Base-by-base conservation (phyloP, 2,113 vertebrate genomes). In the Strigops habroptila region DNA sequence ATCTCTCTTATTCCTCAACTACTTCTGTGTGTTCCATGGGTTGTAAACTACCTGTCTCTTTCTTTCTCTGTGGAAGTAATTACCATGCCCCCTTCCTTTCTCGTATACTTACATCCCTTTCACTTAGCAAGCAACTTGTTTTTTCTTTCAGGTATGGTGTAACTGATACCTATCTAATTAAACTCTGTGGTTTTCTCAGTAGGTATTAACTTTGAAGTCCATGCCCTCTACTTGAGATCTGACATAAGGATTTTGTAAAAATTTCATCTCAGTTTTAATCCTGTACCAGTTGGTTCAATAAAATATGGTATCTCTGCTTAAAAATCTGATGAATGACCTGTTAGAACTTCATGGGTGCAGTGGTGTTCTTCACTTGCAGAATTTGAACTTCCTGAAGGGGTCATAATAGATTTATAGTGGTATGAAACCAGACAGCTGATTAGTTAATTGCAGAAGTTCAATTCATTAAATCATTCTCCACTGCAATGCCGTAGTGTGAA, bases 171-270 rank as follows among this genome's bases (percentile, higher is more conserved):
- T 25, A 16, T 18, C 35, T 80, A 25, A 70, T 88, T 82, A 57
- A 88, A 23, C 41, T 83, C 17, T 10, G 28, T 19, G 2, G 19
- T 92, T 88, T 90, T 77, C 49, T 59, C 53, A 44, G 9, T 48
- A 68, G 13, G 4, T 65, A 18, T 63, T 57, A 30, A 46, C n/a
- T 79, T 63, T 9, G 39, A 79, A 91, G 39, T 63, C 15, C 63
- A 8, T 71, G 9, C 21, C 10, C 27, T 41, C 14, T 67, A 12
- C 43, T 55, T 79, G 48, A 33, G 18, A 48, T 86, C 59, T 62
- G 30, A 77, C 6, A 12, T 3, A 12, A 41, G 31, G 14, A 43
- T 83, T 83, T 82, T 0, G 0, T 69, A 37, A 55, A 41, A 49
- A 27, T 55, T 52, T 81, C 15, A 1, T 64, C 39, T 49, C 8